phyloP scores from a whole-genome alignment of 2,797 vertebrate genomes.

The Huso huso region DNA sequence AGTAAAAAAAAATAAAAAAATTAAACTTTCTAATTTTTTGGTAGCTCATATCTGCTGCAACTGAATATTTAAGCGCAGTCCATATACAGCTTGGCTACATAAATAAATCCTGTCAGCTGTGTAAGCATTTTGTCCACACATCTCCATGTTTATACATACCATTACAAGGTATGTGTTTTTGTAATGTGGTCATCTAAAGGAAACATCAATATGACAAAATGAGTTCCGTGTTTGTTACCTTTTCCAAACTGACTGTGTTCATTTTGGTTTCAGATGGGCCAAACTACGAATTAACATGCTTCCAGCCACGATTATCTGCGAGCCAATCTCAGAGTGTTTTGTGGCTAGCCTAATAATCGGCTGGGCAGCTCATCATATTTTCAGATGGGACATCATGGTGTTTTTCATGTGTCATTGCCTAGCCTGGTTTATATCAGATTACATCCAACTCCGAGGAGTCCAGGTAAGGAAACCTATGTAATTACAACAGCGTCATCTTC shows the following conservation, averaged over 20 bases:
- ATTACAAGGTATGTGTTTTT: too few species aligned
- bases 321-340: conserved; percentile 94
- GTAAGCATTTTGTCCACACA: too few species aligned
- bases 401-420: conserved; percentile 98
- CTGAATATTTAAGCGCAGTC: too few species aligned
- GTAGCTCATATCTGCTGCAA: too few species aligned
- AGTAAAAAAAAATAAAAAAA: too few species aligned
- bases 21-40: too few species aligned
- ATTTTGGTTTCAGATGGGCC: conserved; percentile 71
- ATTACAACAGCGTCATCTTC: neutral
- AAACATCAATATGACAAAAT: too few species aligned
- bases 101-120: too few species aligned
- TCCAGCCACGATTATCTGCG: conserved; percentile 83
- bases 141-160: too few species aligned
- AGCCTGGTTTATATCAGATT: conserved; percentile 94
- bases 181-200: too few species aligned
- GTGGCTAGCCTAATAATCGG: conserved; percentile 93
- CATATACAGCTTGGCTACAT: too few species aligned
- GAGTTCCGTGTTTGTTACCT: too few species aligned
- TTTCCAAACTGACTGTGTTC: neutral
- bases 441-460: conserved; percentile 88
- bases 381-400: conserved; percentile 97
- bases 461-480: conserved; percentile 60
- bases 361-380: conserved; percentile 88
- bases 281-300: conserved; percentile 95